Evolutionary conservation across 2,113 vertebrate species (phyloP), one percentile per base, ranked within the genome.

Genomic region (Benthochromis sp.): DNA sequence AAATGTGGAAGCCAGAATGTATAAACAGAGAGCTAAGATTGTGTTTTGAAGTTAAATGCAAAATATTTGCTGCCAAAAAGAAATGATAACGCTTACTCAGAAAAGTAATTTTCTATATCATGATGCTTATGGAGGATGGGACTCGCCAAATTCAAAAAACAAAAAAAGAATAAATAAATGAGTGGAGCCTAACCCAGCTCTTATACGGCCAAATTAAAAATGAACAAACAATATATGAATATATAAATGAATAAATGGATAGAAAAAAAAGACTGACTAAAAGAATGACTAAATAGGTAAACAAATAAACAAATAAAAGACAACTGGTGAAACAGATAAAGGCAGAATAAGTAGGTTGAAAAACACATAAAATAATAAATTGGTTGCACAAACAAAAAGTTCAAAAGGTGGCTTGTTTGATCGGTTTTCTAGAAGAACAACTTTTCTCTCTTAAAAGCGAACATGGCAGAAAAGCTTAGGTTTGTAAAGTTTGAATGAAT

Each of bases 1-100:
- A 91, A 90, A 90, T 71, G 63, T 19, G 88, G 50, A 92, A 57
- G 78, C 84, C 61, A 57, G 11, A 54, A 12, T 9, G 4, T 6
- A 24, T 54, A 40, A 84, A 88, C 31, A 76, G 40, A 24, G 4
- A 85, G 78, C 53, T 84, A 85, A 88, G 66, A 85, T 27, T 89
- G 36, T 83, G 81, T 80, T 91, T 16, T 43, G 27, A 31, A 90
- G 63, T 69, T 79, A 69, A 84, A 88, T 19, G 17, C 71, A 43
- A 83, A 86, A 85, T 59, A 54, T 54, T 61, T 21, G 61, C 43
- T 88, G 83, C 34, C 38, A 88, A 84, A 85, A 82, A 76, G 8
- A 86, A 79, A 69, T 79, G 82, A 90, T 84, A 53, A 90, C 63
- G 81, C 54, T 73, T 63, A 81, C 47, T 63, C 10, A 83, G 55